Evolutionary conservation across 2,888 invertebrate species (phyloP), one percentile per base, ranked within the genome.

Genomic region (Drosophila neonasuta): DNA sequence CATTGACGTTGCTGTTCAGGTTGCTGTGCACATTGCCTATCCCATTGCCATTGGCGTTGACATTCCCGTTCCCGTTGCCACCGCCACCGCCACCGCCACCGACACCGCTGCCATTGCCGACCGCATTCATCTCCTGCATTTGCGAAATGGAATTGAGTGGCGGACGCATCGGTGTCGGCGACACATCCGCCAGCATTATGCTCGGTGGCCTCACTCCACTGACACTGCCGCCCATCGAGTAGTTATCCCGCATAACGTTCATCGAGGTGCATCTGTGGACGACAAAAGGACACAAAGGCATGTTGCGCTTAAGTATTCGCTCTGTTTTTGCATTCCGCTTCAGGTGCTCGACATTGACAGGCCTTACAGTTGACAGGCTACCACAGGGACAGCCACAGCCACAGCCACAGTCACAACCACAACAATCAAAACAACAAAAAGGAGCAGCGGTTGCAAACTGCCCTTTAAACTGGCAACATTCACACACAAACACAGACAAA

Each of bases 191-290:
- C 77, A 90, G 66, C 70, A 91, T 88, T 78, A 91, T 75, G 91
- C 91, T 70, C 17, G 91, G 90, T 66, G 93, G 91, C 8, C 93
- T 92, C 4, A 92, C 92, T 1, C 92, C 91, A 20, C 93, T 93
- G 7, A 92, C 92, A n/a, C 92, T 90, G 30, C 93, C 93, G 7
- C 90, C 89, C 46, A 89, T 72, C 45, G 90, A 90, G 83, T 94
- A 94, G 29, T 94, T 94, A 88, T 95, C 95, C 86, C 95, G 93
- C 88, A 96, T 96, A 79, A 96, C 95, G 91, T 96, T 96, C 78
- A 97, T 92, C 67, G 96, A 96, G 61, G 96, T 95, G 91, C 96
- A 95, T 86, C 96, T 94, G 86, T 9, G 48, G 42, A 55, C 20
- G 50, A 49, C 32, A 57, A 13, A 10, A 10, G 62, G 17, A 67